Evolutionary conservation across 2,113 vertebrate genomes (phyloP), one percentile per base, ranked within the genome.

Genomic region (Triplophysa siluroides): DNA sequence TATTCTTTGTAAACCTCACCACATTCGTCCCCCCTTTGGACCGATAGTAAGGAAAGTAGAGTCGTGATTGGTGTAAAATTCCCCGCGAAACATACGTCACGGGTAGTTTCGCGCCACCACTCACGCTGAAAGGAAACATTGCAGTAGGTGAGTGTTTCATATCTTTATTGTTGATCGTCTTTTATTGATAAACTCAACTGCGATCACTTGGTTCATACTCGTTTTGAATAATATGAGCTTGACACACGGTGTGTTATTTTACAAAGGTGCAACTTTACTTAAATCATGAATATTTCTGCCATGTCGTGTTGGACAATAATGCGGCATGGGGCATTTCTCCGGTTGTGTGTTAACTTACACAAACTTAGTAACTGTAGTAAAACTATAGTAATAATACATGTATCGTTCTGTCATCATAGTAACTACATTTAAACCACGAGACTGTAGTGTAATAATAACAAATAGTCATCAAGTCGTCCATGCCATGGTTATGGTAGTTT

Each of bases 11-110:
- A 14, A 8, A 69, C 16, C 1, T 4, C 24, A 0, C 6, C 1
- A 2, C 33, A 14, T 3, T 3, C 21, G n/a, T 12, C 47, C 54
- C 67, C 72, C 82, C 14, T 60, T 21, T 74, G 4, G 7, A 10
- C 8, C 8, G 50, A 61, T 9, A 16, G 19, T 6, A 26, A 9
- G 11, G 23, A 58, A 38, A 45, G 41, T 23, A 13, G 38, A 3
- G 33, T 58, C 60, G 2, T 78, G 84, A 90, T 92, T 93, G 90
- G 92, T 74, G 66, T 24, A 78, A 88, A 89, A 64, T 91, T 91
- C 78, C 92, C 87, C 92, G 92, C 88, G 91, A 93, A 93, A 88
- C 61, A 2, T 0, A 90, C 92, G 92, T 92, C 90, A 91, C 52
- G 2, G 1, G 2, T 68, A 66, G 33, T 93, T 94, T 93, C 91